Evolutionary conservation across 2,888 invertebrate genomes (phyloP), one percentile per base, ranked within the genome.

Genomic region (Eupithecia subfuscata): DNA sequence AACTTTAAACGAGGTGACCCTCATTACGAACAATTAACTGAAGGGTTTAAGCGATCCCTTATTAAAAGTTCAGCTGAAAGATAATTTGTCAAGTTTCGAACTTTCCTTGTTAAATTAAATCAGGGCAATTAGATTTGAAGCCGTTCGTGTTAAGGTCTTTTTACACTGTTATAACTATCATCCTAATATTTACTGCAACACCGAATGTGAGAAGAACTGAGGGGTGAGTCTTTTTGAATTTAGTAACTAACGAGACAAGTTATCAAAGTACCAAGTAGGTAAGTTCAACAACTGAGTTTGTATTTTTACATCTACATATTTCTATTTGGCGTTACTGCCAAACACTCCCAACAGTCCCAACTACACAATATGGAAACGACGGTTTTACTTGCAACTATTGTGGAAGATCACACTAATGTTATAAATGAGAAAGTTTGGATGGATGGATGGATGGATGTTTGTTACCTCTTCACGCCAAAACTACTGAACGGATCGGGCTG

Each of bases 281-380:
- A 93, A 89, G 90, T 91, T 89, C 86, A 88, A 90, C 90, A 91
- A 91, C 87, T 87, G 90, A 90, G 91, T 95, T 95, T 94, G 93
- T 95, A 95, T 93, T 95, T 95, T 95, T 94, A 92, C 94, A 94
- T 90, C 91, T 89, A n/a, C n/a, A n/a, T n/a, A 92, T 91, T 92
- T 92, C 88, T 92, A 92, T 89, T 84, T 86, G 92, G 90, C 90
- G 85, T 84, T 81, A 81, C 84, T 86, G 92, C 89, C 90, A n/a
- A n/a, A n/a, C n/a, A n/a, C n/a, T n/a, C n/a, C n/a, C n/a, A 88
- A 88, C 92, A 88, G 87, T 92, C 91, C 93, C 90, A 91, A 89
- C 88, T 85, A 92, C 91, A 91, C 92, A 92, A 90, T 90, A 89
- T 87, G 79, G 82, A 87, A 89, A 88, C 80, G 86, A 84, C 87